Evolutionary conservation across 2,888 invertebrate genomes (phyloP).

Genomic region (Fissipunctia ypsillon): DNA sequence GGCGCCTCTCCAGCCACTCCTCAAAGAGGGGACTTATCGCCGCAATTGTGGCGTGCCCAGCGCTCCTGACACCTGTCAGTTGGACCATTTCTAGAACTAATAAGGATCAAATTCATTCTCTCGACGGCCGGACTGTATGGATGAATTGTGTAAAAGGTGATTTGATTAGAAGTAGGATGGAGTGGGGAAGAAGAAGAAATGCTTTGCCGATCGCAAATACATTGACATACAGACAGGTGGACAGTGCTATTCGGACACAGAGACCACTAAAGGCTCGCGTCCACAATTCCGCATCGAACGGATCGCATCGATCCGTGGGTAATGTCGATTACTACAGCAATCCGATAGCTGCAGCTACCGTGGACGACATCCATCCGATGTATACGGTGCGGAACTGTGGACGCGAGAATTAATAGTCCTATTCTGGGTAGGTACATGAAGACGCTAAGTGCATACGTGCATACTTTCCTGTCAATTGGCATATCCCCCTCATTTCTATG

Average conservation of each 20-base stretch:
- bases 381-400: not conserved
- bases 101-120: too few species aligned
- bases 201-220: not conserved
- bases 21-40: too few species aligned
- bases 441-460: constrained; percentile 8
- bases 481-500: constrained; percentile 36
- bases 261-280: not conserved
- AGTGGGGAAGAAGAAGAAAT: not conserved
- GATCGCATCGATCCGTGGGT: not conserved
- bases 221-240: not conserved
- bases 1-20: too few species aligned
- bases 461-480: constrained; percentile 3
- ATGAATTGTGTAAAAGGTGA: not conserved
- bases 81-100: too few species aligned
- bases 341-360: not conserved
- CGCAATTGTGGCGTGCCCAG: too few species aligned
- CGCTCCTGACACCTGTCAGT: too few species aligned
- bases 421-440: not conserved
- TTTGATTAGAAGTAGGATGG: not conserved
- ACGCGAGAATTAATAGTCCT: not conserved
- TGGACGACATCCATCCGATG: not conserved
- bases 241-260: not conserved
- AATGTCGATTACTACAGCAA: not conserved
- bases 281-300: not conserved
- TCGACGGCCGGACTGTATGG: too few species aligned